phyloP scores from a whole-genome alignment of 2,888 invertebrate genomes.

The Camptogramma bilineatum region DNA sequence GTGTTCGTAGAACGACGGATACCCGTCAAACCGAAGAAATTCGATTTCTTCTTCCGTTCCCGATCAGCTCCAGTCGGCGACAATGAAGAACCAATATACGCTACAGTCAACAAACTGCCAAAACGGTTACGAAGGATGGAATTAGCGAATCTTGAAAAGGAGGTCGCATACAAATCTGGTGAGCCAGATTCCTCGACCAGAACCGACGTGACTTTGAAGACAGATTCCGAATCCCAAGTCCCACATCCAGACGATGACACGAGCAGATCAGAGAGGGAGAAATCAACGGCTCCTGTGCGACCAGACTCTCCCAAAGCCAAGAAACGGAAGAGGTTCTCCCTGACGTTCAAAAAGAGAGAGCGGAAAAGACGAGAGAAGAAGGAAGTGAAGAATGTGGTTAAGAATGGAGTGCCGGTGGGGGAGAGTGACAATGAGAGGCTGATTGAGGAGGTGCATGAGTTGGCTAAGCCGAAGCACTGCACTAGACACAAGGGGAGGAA shows the following conservation, averaged over 20 bases:
- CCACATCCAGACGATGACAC: conserved; percentile 78
- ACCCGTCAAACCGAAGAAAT: conserved; percentile 77
- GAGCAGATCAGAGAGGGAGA: conserved; percentile 78
- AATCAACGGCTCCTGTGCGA: conserved; percentile 70
- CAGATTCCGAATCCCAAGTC: conserved; percentile 74
- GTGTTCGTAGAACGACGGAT: conserved; percentile 81
- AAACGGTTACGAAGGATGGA: conserved; percentile 80
- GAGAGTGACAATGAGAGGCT: conserved; percentile 80
- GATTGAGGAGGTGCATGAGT: conserved; percentile 69
- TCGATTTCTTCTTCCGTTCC: conserved; percentile 80
- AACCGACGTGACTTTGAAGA: conserved; percentile 75
- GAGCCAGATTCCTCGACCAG: conserved; percentile 76
- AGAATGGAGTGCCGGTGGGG: conserved; percentile 70
- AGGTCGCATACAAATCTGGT: conserved; percentile 75
- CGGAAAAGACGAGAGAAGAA: conserved; percentile 78
- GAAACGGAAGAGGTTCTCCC: conserved; percentile 77
- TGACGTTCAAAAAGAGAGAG: conserved; percentile 79
- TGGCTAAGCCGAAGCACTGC: conserved; percentile 69
- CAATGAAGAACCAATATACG: conserved; percentile 81
- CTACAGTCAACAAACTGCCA: conserved; percentile 81
- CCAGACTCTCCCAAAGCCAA: conserved; percentile 79
- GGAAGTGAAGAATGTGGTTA: conserved; percentile 69
- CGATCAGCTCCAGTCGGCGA: conserved; percentile 82
- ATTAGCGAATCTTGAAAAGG: conserved; percentile 78
- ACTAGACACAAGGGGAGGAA: conserved; percentile 71